Evolutionary conservation across 1,140 invertebrate species (phyloP), one percentile per base, ranked within the genome.

Genomic region (Saxidomus purpurata): DNA sequence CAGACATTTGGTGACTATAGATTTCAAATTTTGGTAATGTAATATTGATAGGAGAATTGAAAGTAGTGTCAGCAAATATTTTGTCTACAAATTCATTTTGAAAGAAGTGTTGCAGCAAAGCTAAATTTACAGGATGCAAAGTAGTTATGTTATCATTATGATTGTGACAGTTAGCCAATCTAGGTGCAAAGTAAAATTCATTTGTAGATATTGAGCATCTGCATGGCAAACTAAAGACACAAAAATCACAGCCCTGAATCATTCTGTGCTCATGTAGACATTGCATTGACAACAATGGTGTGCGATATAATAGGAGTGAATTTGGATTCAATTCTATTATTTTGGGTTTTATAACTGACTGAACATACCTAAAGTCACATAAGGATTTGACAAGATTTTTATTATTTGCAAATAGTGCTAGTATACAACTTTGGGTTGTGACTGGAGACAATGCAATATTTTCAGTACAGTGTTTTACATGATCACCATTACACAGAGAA

Each of bases 361-460:
- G 40, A 69, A 86, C 28, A 34, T 52, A 85, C 25, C 89, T 63
- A 63, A 90, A 87, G 31, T 87, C 71, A 90, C 79, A 90, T 22
- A 17, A 19, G 22, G n/a, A 2, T 74, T 74, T 59, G 9, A 67
- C 36, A 17, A 38, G 43, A 67, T 67, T 28, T 61, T 80, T 88
- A 19, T 89, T 59, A 76, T 83, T 85, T 36, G 47, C 38, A 67
- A 85, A 90, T 15, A 90, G 3, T 49, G 89, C 43, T 17, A 67
- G 49, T 15, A 79, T 52, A 69, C 89, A 90, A 15, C 52, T 79
- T n/a, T 55, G 52, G 17, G 52, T 22, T 28, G 89, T 59, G 19
- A 81, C 31, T 25, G 89, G 55, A 25, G 71, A 34, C n/a, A 90
- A 34, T 4, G 89, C 59, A 49, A 90, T 19, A 71, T 86, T 63